Conservation (phyloP, 2,888 invertebrate genomes). For the Anarsia innoxiella region DNA sequence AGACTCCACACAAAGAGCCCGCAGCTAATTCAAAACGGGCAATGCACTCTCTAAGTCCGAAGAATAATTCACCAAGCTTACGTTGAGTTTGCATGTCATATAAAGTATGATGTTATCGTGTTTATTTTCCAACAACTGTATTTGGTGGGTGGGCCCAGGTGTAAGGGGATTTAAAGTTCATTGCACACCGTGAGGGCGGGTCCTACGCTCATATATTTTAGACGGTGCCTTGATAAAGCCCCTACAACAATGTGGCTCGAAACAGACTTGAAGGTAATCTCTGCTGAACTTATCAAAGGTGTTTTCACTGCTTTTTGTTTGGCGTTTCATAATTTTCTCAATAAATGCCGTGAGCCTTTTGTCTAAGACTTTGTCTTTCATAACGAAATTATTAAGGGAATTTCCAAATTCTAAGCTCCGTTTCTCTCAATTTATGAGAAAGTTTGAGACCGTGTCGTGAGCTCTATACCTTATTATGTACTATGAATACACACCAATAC, state of each 20-base stretch:
- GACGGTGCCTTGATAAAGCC: constrained; percentile 54
- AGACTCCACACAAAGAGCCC: constrained; percentile 15
- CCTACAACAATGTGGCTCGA: constrained; percentile 39
- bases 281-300: constrained; percentile 29
- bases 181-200: constrained; percentile 63
- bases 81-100: constrained; percentile 49
- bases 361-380: background rate
- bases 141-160: constrained; percentile 63
- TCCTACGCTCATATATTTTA: constrained; percentile 55
- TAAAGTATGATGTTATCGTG: constrained; percentile 56
- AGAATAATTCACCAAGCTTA: constrained; percentile 42
- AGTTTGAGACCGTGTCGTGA: too few relatives aligned
- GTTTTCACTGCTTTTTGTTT: constrained; percentile 20
- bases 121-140: constrained; percentile 61
- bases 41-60: constrained; percentile 20
- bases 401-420: background rate
- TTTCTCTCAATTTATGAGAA: background rate
- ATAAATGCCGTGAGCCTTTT: background rate
- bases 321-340: constrained; percentile 18
- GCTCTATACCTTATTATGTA: too few relatives aligned
- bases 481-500: too few relatives aligned
- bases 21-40: constrained; percentile 19
- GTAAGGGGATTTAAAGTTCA: constrained; percentile 68
- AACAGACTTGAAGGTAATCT: constrained; percentile 39
- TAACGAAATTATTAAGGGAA: background rate